Evolutionary conservation across 2,797 vertebrate species (phyloP), one percentile per base, ranked within the genome.

Genomic region (Clarias laeviceps): DNA sequence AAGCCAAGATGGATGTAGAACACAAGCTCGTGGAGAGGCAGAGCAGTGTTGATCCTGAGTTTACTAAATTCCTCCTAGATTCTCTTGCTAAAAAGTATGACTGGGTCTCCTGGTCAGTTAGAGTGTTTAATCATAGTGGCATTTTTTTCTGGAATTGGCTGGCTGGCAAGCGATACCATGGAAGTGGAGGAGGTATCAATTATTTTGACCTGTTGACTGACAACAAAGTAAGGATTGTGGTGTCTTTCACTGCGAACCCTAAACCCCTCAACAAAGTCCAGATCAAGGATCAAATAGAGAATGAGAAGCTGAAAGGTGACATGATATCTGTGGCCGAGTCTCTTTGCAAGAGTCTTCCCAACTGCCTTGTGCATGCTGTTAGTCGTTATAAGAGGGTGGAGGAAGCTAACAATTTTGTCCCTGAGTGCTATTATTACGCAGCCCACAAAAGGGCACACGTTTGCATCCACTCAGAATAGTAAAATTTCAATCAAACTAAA

Each of bases 71-170:
- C 17, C 89, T 96, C 3, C 89, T 95, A 87, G 93, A 92, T 24
- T 34, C 87, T 0, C 93, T 96, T 1, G 62, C 72, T 1, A 94
- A 94, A 87, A 96, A 96, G 79, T 96, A 95, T 15, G 94, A 96
- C 89, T 96, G 96, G 96, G 94, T 96, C 24, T 93, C 76, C 54
- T 96, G 96, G 96, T 96, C 95, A 62, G 88, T 96, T 78, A 86
- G 93, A 62, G 93, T 92, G 50, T 95, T 96, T 86, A 89, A 74
- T 15, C 83, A 94, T 20, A 83, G 86, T 70, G 95, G 92, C 34
- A 88, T 94, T 82, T 94, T 95, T 92, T 93, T 96, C 82, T 96
- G 94, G 92, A 95, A 95, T 91, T 96, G 95, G 95, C 82, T 95
- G 77, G 94, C 95, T 7, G 95, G 96, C 14, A 95, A 95, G 88